phyloP scores from a whole-genome alignment of 2,888 invertebrate species.

The Syrista parreyssii region DNA sequence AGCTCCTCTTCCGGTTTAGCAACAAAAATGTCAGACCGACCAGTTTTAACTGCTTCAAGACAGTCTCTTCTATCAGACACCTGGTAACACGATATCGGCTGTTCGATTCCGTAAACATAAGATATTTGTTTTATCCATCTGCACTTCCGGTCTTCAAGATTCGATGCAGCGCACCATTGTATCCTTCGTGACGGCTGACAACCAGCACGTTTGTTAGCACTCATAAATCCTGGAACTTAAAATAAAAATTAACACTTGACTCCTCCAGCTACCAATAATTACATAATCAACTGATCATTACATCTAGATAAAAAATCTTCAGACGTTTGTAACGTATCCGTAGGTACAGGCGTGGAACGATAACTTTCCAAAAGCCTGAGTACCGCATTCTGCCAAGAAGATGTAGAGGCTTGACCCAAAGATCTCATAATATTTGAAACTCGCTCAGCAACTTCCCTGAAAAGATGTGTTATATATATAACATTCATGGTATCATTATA shows the following conservation, averaged over 20 bases:
- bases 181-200: constrained; percentile 58
- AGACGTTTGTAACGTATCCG: constrained; percentile 71
- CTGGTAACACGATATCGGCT: constrained; percentile 81
- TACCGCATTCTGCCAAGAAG: constrained; percentile 71
- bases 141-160: constrained; percentile 81
- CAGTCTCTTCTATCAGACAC: constrained; percentile 74
- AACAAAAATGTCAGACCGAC: constrained; percentile 79
- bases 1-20: constrained; percentile 80
- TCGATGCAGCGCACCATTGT: constrained; percentile 74
- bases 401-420: constrained; percentile 55
- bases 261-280: not conserved
- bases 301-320: constrained; percentile 74
- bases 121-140: constrained; percentile 81
- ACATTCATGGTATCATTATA: constrained; percentile 4
- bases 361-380: constrained; percentile 73
- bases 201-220: constrained; percentile 52
- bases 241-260: not conserved
- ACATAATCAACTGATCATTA: constrained; percentile 33
- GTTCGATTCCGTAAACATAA: constrained; percentile 80
- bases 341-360: constrained; percentile 61
- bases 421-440: constrained; percentile 68
- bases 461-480: constrained; percentile 24
- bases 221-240: constrained; percentile 59
- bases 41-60: constrained; percentile 73
- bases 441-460: constrained; percentile 65